Evolutionary conservation across 2,113 vertebrate species (phyloP).

Genomic region (Amphiprion percula): DNA sequence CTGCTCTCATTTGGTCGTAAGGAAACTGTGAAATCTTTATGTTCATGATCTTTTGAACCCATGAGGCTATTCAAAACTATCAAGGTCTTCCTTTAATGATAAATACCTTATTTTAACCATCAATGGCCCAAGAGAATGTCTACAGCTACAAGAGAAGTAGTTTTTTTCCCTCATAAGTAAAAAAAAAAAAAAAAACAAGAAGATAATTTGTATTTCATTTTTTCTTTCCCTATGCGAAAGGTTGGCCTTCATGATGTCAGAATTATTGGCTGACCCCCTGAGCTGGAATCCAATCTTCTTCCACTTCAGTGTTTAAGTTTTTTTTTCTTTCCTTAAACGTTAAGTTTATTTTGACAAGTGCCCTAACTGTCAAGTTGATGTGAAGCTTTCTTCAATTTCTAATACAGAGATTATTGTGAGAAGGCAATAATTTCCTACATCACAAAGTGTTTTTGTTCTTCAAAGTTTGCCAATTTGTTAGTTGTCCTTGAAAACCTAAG

Average conservation of each 20-base stretch:
- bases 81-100: slow-evolving; percentile 54
- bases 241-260: slow-evolving; percentile 45
- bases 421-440: background rate
- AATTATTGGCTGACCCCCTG: slow-evolving; percentile 3
- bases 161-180: background rate
- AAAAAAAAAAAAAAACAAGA: slow-evolving; percentile 1
- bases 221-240: slow-evolving; percentile 16
- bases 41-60: slow-evolving; percentile 26
- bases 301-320: background rate
- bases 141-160: slow-evolving; percentile 3
- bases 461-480: background rate
- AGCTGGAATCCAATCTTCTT: slow-evolving; percentile 27
- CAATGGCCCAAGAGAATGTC: background rate
- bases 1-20: slow-evolving; percentile 48
- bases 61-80: slow-evolving; percentile 49
- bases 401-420: background rate
- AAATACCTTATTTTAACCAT: slow-evolving; percentile 44
- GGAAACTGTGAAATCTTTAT: slow-evolving; percentile 38
- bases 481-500: background rate
- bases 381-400: background rate
- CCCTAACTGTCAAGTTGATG: slow-evolving; percentile 1
- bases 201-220: slow-evolving; percentile 2
- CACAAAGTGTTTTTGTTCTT: background rate
- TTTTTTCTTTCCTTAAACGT: slow-evolving; percentile 6
- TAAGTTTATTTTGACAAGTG: slow-evolving; percentile 1